These are phyloP conservation scores for Apoda limacodes DNA, from an alignment of 2,888 invertebrate species.

Conservation along the genomic window DNA sequence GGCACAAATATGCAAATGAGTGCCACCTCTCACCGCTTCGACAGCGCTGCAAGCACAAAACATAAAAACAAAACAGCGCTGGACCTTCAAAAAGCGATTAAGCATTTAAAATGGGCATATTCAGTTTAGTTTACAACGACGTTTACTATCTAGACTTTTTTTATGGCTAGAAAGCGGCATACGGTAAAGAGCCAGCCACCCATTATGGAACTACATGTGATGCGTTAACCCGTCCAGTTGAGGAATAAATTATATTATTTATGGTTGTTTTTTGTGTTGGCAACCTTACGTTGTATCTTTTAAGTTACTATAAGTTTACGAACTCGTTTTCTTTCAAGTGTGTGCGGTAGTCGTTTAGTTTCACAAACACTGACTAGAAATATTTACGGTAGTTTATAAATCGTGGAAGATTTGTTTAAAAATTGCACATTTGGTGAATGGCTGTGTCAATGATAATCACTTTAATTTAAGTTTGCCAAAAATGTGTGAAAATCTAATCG, in stretches of 20 bases:
- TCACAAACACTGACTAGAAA: no score
- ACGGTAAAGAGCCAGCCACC: constrained; percentile 34
- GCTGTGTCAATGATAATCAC: no score
- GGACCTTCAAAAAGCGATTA: constrained; percentile 40
- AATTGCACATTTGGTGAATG: no score
- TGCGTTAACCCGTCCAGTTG: constrained; percentile 40
- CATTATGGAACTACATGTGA: constrained; percentile 36
- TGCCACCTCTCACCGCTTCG: no score
- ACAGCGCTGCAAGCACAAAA: no score
- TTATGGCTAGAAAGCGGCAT: constrained; percentile 57
- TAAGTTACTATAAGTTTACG: constrained; percentile 17
- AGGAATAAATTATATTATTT: constrained; percentile 57
- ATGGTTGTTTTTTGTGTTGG: constrained; percentile 46
- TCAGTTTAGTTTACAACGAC: constrained; percentile 56
- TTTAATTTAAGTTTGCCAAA: no score
- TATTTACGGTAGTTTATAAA: no score
- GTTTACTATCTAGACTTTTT: constrained; percentile 58
- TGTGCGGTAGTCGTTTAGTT: no score
- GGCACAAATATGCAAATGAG: no score
- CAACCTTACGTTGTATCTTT: constrained; percentile 25
- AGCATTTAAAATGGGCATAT: constrained; percentile 46
- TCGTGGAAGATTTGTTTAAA: no score
- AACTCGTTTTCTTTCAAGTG: background rate
- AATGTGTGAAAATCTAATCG: no score
- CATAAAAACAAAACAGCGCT: constrained; percentile 24